These are phyloP conservation scores for Pachyuromys duprasi DNA, from an alignment of 2,797 vertebrate genomes.

Conservation along the genomic window DNA sequence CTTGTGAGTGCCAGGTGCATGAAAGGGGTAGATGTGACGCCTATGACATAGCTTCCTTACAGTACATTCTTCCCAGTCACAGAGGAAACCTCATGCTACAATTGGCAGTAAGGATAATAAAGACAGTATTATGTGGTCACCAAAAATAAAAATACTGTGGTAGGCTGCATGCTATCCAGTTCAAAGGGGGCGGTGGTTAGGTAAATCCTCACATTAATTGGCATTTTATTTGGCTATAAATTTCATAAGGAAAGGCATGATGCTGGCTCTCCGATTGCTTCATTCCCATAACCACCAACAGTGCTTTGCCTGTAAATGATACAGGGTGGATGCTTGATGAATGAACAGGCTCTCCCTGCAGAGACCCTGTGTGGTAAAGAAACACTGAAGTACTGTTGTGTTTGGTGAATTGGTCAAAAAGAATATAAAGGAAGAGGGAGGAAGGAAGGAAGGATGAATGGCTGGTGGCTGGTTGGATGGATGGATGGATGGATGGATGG, in stretches of 20 bases:
- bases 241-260: conserved; percentile 20
- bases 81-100: background rate
- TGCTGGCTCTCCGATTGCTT: background rate
- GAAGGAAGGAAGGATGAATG: background rate
- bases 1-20: background rate
- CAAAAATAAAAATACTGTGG: background rate
- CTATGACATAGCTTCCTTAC: background rate
- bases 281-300: background rate
- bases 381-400: background rate
- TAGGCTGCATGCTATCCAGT: background rate
- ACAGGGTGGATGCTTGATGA: background rate
- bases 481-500: background rate
- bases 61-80: background rate
- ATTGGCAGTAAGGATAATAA: background rate
- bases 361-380: conserved; percentile 1
- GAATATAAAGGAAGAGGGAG: background rate
- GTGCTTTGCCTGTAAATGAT: background rate
- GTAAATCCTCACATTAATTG: conserved; percentile 45
- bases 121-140: background rate
- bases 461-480: no score
- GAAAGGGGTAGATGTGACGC: background rate
- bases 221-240: conserved; percentile 66
- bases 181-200: conserved; percentile 40
- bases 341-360: conserved; percentile 40
- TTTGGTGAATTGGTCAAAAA: background rate